Conservation (phyloP, 2,113 vertebrate species). For the Chitala chitala region DNA sequence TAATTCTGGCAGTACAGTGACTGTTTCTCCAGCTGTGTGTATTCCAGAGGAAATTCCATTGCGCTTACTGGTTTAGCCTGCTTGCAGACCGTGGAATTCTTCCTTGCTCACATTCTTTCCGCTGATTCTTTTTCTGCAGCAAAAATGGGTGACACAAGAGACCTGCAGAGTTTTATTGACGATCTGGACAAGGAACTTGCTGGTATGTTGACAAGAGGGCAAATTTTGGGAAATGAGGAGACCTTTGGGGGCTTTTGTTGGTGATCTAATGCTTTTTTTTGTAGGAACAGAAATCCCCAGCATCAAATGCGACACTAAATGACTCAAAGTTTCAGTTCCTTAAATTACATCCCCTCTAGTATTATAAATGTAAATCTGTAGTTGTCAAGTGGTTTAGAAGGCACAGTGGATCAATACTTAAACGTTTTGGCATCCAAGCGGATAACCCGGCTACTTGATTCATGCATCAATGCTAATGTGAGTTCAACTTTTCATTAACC, state of each 20-base stretch:
- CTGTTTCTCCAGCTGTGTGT: conserved; percentile 32
- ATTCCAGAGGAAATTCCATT: conserved; percentile 55
- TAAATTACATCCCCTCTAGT: no score
- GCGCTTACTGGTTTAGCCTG: conserved; percentile 37
- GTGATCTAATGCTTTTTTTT: not conserved
- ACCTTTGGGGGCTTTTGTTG: not conserved
- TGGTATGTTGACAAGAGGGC: conserved; percentile 67
- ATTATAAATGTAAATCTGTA: not conserved
- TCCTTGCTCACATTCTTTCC: conserved; percentile 21
- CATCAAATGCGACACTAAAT: no score
- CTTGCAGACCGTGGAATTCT: conserved; percentile 41
- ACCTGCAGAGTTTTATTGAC: conserved; percentile 91
- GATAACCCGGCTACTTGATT: not conserved
- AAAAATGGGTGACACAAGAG: conserved; percentile 88
- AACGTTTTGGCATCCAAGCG: not conserved
- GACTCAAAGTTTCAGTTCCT: not conserved
- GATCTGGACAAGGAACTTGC: conserved; percentile 87
- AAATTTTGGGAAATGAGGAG: not conserved
- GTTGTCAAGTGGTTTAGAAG: not conserved
- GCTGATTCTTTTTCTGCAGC: conserved; percentile 62
- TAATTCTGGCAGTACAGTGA: conserved; percentile 40
- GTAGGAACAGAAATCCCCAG: not conserved
- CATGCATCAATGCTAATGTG: not conserved
- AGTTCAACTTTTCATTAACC: not conserved
- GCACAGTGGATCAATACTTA: not conserved